Conservation (phyloP, 2,888 invertebrate genomes). For the Melanophora roralis region DNA sequence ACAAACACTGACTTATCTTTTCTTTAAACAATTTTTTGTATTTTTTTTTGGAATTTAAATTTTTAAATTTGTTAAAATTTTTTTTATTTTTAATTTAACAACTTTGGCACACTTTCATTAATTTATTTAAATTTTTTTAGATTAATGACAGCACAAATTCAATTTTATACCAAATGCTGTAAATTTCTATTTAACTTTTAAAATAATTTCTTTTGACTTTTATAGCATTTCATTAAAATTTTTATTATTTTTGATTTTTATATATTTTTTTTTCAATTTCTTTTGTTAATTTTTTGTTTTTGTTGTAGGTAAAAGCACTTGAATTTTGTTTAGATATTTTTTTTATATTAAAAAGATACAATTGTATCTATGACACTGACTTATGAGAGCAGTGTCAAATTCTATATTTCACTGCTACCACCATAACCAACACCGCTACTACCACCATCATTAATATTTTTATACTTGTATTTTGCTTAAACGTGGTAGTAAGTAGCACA, state of each 20-base stretch:
- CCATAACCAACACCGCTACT: background rate
- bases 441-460: background rate
- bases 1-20: too few species aligned
- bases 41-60: background rate
- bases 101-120: constrained; percentile 46
- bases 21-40: background rate
- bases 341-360: constrained; percentile 52
- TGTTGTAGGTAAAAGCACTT: background rate
- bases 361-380: constrained; percentile 60
- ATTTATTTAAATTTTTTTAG: background rate
- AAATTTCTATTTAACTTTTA: background rate
- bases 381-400: constrained; percentile 51
- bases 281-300: background rate
- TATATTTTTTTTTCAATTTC: background rate
- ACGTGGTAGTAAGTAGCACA: constrained; percentile 7
- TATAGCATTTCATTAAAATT: background rate
- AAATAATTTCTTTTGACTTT: background rate
- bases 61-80: background rate
- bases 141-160: constrained; percentile 13
- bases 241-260: background rate
- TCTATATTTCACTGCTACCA: constrained; percentile 29
- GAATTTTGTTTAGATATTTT: background rate
- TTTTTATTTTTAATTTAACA: constrained; percentile 2
- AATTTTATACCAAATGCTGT: background rate
- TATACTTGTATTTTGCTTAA: background rate